phyloP scores from a whole-genome alignment of 2,888 invertebrate species.

The Agrochola lychnidis region DNA sequence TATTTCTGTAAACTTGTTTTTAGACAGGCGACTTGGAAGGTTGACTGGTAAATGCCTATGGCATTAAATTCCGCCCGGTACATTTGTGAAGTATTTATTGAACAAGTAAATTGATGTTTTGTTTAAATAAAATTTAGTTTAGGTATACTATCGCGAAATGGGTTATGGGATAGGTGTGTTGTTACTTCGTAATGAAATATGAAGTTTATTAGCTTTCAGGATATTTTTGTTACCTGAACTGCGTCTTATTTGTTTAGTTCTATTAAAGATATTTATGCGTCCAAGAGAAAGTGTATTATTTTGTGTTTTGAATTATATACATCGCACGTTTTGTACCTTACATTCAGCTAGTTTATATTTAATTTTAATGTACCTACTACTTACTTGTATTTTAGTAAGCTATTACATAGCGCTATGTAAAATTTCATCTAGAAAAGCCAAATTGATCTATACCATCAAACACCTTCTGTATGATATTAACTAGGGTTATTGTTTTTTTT shows the following conservation, averaged over 20 bases:
- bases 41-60: background rate
- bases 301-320: background rate
- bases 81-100: background rate
- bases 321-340: background rate
- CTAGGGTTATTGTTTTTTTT: background rate
- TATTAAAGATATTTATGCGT: constrained; percentile 7
- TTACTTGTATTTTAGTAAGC: background rate
- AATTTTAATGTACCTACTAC: background rate
- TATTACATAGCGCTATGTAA: no score
- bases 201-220: background rate
- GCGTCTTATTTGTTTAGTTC: background rate
- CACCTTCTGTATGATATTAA: background rate
- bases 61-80: background rate
- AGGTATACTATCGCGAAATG: background rate
- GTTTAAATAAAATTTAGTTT: background rate
- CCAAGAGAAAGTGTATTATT: background rate
- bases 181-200: background rate
- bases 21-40: background rate
- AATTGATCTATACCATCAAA: background rate
- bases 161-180: background rate
- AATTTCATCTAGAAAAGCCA: background rate
- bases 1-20: background rate
- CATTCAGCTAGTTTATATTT: background rate
- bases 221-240: constrained; percentile 5
- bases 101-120: background rate